These are phyloP conservation scores for Zaprionus ornatus DNA, from an alignment of 1,140 invertebrate species.

Conservation along the genomic window DNA sequence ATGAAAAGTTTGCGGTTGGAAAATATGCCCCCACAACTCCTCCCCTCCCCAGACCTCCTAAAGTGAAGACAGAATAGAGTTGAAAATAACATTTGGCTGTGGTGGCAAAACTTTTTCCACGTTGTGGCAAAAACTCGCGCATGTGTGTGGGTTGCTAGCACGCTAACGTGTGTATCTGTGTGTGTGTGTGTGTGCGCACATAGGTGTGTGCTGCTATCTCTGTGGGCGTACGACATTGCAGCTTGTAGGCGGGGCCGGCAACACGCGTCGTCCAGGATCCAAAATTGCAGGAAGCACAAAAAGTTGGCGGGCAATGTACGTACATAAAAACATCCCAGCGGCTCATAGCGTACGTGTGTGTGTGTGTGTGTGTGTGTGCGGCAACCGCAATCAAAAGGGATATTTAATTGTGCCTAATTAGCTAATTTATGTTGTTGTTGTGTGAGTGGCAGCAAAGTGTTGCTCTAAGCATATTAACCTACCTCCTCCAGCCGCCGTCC, in stretches of 20 bases:
- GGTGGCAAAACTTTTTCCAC: conserved; percentile 74
- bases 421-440: conserved; percentile 75
- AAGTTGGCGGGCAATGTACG: conserved; percentile 51
- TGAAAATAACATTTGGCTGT: conserved; percentile 76
- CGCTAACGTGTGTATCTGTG: conserved; percentile 14
- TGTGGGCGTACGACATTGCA: conserved; percentile 61
- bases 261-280: conserved; percentile 59
- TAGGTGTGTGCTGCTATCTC: conserved; percentile 35
- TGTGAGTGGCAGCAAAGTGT: conserved; percentile 61
- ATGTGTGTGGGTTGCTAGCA: not conserved
- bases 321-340: conserved; percentile 42
- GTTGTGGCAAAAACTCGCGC: conserved; percentile 65
- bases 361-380: conserved; percentile 29
- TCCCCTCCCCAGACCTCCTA: not conserved
- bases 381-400: conserved; percentile 77
- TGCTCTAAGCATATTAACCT: conserved; percentile 71
- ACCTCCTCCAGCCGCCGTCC: not conserved
- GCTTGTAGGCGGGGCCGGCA: conserved; percentile 62
- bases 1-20: conserved; percentile 76
- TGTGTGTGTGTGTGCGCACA: conserved; percentile 21
- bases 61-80: conserved; percentile 63
- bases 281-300: conserved; percentile 70
- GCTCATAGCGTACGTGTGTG: conserved; percentile 28
- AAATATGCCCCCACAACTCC: conserved; percentile 48
- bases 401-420: conserved; percentile 81